Evolutionary conservation across 2,797 vertebrate genomes (phyloP), one percentile per base, ranked within the genome.

Genomic region (Sebastes cheni): DNA sequence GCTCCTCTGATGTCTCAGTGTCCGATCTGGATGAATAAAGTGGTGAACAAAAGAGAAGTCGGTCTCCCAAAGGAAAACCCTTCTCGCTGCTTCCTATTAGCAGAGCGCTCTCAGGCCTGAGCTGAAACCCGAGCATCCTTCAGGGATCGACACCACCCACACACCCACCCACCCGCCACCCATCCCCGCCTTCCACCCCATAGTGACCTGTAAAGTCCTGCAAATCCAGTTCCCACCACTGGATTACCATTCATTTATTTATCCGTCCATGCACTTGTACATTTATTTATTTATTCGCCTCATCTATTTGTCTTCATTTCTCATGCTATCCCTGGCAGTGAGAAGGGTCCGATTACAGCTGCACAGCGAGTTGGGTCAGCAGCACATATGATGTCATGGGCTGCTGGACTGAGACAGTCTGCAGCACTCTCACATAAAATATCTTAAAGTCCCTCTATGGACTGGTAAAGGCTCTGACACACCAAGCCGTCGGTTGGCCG

Each of bases 221-320:
- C 81, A 91, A 94, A 86, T 92, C 90, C 84, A 90, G 93, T 96
- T 96, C 95, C 95, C 95, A 95, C 88, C 78, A 14, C 79, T 79
- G 84, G 79, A 86, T 92, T 83, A 72, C 82, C 80, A 91, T 89
- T 76, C 12, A 91, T 94, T 94, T 95, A 95, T 95, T 95, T 95
- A 92, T 88, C 84, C 75, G 2, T 83, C 83, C 72, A 50, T 86
- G 88, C 89, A 86, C 87, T 93, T 91, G 71, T 70, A 90, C 82
- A 72, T 91, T 76, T 90, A 85, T 95, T 95, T 95, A 92, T 95
- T 95, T 95, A 89, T 93, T 78, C 58, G 67, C 20, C 82, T 86
- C 90, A 90, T 94, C 84, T 81, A 83, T 92, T 90, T 85, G 82
- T 72, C 88, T 87, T 84, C 25, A 80, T 85, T 91, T 95, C 93